Evolutionary conservation across 2,797 vertebrate genomes (phyloP), one percentile per base, ranked within the genome.

Genomic region (Pseudomugil tenellus): DNA sequence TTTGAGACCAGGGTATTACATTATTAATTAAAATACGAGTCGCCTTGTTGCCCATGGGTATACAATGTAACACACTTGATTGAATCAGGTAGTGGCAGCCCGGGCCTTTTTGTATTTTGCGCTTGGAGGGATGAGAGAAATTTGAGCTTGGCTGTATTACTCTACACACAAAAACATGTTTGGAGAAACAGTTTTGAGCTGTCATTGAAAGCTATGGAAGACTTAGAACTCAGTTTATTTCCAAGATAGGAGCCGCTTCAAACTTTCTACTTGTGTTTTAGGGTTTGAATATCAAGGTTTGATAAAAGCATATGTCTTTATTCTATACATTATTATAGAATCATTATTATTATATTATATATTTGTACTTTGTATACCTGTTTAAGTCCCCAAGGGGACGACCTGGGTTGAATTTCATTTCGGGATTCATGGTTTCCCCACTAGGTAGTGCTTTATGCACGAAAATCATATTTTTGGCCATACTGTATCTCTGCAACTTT

Each of bases 1-100:
- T 93, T 92, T 95, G 95, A 96, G 95, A 95, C 91, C 90, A 90
- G 89, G 93, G 95, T 93, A 95, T 94, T 92, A 89, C 94, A 92
- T 96, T 97, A 97, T 97, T 98, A 98, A 98, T 98, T 99, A 97
- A 97, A 98, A 96, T 91, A 96, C 95, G 95, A 96, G 96, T 95
- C 94, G 92, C 95, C 93, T 89, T 80, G 90, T 96, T 96, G 96
- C 96, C 96, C 66, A 94, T 96, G 96, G 97, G 95, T 96, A 97
- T 97, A 97, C 90, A 95, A 90, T 94, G 94, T 94, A 93, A 95
- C 96, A 91, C 94, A 96, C 95, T 98, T 98, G 97, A 98, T 98
- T 98, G 96, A 98, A 96, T 96, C 96, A 96, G 96, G 95, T 96
- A 94, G 92, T 93, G 94, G 95, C 94, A 95, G 95, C 90, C 83